Conservation (phyloP, 2,797 vertebrate species). For the Diglossa cyanea region DNA sequence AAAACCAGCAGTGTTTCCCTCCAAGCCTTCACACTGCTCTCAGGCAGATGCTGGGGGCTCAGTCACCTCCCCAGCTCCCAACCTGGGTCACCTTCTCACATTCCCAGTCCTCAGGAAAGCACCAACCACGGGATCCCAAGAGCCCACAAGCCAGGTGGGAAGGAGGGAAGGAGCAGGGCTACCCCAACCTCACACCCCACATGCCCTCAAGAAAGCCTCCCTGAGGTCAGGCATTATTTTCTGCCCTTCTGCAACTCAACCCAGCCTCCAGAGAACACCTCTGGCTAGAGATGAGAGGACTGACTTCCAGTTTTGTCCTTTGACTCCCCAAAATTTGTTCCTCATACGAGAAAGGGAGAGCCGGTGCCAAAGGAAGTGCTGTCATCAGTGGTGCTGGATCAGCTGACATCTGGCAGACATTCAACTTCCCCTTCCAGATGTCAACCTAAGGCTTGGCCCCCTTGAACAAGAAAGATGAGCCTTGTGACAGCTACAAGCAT, state of each 20-base stretch:
- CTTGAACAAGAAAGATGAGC: neutral
- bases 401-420: neutral
- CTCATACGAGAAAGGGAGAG: neutral
- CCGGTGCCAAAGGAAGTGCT: neutral
- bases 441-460: neutral
- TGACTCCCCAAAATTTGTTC: neutral
- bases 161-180: neutral
- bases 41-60: neutral
- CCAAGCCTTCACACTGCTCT: neutral
- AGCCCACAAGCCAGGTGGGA: neutral
- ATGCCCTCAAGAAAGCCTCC: neutral
- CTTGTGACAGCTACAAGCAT: neutral
- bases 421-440: neutral
- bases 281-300: neutral
- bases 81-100: neutral
- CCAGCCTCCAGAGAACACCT: neutral
- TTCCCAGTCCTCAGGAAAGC: neutral
- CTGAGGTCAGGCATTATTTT: neutral
- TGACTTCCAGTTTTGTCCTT: neutral
- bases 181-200: accelerated
- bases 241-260: neutral
- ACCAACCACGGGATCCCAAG: neutral
- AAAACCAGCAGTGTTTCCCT: neutral
- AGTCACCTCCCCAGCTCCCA: neutral
- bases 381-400: neutral